Percentiles rank a stretch among this genome's conserved stretches.
Conservation (phyloP, 2,113 vertebrate species). For the Cebus imitator region DNA sequence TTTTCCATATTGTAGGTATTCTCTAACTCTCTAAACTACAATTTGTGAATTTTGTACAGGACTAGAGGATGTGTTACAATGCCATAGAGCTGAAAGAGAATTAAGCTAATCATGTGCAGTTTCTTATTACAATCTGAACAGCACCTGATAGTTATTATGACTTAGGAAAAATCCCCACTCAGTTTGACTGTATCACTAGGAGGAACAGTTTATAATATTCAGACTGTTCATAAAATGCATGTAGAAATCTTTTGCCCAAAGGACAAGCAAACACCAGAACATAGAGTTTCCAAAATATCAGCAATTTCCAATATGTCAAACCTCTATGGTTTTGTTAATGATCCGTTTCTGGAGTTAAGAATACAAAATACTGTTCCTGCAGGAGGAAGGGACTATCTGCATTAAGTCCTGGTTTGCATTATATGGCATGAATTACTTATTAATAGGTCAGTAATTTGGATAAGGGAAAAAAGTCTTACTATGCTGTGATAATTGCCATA, state of each 20-base stretch:
- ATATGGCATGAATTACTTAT: background rate
- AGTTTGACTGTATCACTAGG: background rate
- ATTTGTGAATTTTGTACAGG: background rate
- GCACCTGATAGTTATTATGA: background rate
- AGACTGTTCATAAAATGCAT: background rate
- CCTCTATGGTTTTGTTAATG: background rate
- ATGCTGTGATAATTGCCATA: background rate
- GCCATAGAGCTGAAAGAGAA: background rate
- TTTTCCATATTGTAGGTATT: background rate
- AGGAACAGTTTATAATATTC: background rate
- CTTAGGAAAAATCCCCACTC: background rate
- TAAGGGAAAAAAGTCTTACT: background rate
- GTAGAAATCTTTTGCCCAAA: background rate
- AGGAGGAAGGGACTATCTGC: background rate
- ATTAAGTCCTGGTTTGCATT: background rate
- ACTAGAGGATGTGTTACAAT: background rate
- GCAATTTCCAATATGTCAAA: background rate
- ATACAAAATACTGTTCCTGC: background rate
- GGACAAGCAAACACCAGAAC: background rate
- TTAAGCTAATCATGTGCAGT: background rate
- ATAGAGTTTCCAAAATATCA: background rate
- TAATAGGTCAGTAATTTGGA: background rate
- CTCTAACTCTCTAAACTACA: background rate
- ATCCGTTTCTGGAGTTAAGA: background rate
- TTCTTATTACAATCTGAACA: background rate